A percentile compares a stretch with the other conserved stretches of the same genome.
Evolutionary conservation across 2,888 invertebrate species (phyloP).

Genomic region (Pediacus dermestoides): DNA sequence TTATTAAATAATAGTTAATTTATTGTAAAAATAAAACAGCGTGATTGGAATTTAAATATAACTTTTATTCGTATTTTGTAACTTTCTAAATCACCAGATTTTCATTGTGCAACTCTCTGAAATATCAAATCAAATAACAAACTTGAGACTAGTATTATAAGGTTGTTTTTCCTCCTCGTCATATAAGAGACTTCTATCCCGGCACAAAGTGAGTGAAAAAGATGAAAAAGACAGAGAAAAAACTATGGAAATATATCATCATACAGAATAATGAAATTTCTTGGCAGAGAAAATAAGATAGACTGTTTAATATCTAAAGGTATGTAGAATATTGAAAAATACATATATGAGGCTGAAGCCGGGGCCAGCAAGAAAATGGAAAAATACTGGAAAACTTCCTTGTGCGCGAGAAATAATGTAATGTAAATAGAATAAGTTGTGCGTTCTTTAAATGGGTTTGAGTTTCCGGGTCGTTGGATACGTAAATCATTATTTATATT

Average conservation of each 20-base stretch:
- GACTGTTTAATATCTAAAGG: constrained; percentile 47
- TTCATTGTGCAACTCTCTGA: too few relatives aligned
- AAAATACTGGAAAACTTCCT: constrained; percentile 39
- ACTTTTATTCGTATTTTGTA: too few relatives aligned
- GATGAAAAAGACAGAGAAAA: constrained; percentile 17
- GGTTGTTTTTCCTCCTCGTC: too few relatives aligned
- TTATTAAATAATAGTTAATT: too few relatives aligned
- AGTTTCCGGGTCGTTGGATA: constrained; percentile 33
- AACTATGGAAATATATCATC: constrained; percentile 46
- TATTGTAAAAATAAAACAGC: too few relatives aligned
- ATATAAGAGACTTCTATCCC: too few relatives aligned
- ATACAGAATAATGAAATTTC: constrained; percentile 49
- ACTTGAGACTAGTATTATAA: too few relatives aligned
- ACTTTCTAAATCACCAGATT: too few relatives aligned
- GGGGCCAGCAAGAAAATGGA: constrained; percentile 33
- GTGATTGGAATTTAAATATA: too few relatives aligned
- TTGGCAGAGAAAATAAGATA: constrained; percentile 46
- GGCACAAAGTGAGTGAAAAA: constrained; percentile 6
- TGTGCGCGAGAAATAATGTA: constrained; percentile 36
- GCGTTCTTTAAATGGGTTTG: constrained; percentile 33
- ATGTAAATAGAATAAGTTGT: constrained; percentile 43
- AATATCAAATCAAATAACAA: constrained; percentile 1
- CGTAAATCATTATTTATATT: constrained; percentile 34
- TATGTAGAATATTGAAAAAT: constrained; percentile 48
- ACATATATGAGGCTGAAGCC: constrained; percentile 37